These are phyloP conservation scores for Corythornis vintsioides DNA, from an alignment of 2,113 vertebrate species.

Conservation along the genomic window DNA sequence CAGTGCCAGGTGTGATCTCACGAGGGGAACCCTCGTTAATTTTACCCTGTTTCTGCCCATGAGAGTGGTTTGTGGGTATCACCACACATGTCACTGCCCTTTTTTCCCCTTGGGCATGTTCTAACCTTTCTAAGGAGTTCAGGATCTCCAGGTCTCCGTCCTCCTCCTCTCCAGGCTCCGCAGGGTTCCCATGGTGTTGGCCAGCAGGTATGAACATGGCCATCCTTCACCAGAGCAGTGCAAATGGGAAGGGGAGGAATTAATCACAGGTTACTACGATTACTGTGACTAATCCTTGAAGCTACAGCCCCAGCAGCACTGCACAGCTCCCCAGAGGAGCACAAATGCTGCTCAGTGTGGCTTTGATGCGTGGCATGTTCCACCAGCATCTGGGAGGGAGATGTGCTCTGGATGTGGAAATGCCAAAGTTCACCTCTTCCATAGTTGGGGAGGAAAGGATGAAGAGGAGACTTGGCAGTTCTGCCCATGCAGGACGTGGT, in stretches of 20 bases:
- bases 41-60: background rate
- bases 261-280: background rate
- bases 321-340: background rate
- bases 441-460: background rate
- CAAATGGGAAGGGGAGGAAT: background rate
- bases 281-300: background rate
- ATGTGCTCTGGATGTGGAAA: background rate
- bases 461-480: background rate
- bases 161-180: background rate
- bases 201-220: background rate
- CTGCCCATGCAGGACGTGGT: background rate
- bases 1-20: background rate
- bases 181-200: background rate
- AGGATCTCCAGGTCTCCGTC: background rate
- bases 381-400: background rate
- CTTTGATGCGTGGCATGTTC: background rate
- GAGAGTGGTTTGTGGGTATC: accelerated
- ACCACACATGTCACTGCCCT: accelerated
- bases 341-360: background rate
- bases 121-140: background rate
- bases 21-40: background rate
- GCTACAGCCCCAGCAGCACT: background rate
- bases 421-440: background rate
- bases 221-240: background rate
- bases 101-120: background rate